phyloP scores from a whole-genome alignment of 2,113 vertebrate species.

The Chamaea fasciata region DNA sequence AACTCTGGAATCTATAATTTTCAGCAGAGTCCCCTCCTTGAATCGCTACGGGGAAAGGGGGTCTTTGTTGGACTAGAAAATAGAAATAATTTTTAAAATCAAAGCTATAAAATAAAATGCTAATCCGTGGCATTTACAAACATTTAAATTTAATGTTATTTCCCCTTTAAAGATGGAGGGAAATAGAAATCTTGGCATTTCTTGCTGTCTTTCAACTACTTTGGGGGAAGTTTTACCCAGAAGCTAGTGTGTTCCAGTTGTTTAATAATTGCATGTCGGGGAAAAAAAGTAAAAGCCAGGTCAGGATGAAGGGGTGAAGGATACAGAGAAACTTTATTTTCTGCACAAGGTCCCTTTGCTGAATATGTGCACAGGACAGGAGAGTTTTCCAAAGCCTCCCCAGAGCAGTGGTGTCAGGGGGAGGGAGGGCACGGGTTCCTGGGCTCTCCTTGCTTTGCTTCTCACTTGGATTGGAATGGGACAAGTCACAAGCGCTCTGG shows the following conservation, averaged over 20 bases:
- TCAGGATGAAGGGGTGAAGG: not conserved
- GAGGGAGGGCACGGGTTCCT: not conserved
- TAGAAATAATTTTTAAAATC: not conserved
- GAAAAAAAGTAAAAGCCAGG: not conserved
- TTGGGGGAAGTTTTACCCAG: not conserved
- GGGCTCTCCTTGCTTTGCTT: not conserved
- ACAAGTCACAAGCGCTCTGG: not conserved
- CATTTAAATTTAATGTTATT: conserved; percentile 45
- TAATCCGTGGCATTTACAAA: conserved; percentile 36
- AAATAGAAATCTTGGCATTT: not conserved
- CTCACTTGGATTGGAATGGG: not conserved
- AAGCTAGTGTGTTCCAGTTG: conserved; percentile 18
- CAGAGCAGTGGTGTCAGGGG: not conserved
- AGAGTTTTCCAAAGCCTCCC: not conserved
- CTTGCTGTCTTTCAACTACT: not conserved
- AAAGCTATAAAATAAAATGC: conserved; percentile 50
- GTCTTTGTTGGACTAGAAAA: not conserved
- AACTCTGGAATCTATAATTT: conserved; percentile 49
- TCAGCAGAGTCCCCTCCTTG: not conserved
- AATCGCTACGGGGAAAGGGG: conserved; percentile 37
- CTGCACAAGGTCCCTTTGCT: not conserved
- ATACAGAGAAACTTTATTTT: conserved; percentile 48
- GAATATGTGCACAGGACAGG: not conserved
- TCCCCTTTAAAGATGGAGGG: not conserved
- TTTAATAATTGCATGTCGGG: not conserved